phyloP scores from a whole-genome alignment of 2,888 invertebrate genomes.

The Chrysina gloriosa region DNA sequence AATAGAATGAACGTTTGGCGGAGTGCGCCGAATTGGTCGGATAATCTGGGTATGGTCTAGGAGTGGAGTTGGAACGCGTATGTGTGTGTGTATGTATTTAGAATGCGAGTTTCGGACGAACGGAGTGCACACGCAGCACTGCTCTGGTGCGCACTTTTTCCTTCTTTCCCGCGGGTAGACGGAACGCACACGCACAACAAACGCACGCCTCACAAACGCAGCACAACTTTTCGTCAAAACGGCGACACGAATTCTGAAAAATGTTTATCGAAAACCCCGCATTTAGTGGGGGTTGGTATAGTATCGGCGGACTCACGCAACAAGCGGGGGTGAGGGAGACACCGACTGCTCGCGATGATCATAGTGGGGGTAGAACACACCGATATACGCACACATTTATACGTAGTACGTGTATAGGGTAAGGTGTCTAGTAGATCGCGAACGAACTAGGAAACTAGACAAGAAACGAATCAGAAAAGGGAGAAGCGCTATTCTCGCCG shows the following conservation, averaged over 20 bases:
- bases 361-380: conserved; percentile 51
- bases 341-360: conserved; percentile 44
- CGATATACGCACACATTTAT: conserved; percentile 12
- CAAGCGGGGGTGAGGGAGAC: conserved; percentile 58
- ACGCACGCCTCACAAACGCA: conserved; percentile 53
- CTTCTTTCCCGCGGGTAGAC: background rate
- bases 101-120: too few species aligned
- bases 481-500: conserved; percentile 20
- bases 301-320: conserved; percentile 58
- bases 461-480: conserved; percentile 17
- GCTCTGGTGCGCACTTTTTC: conserved; percentile 14
- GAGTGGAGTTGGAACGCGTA: background rate
- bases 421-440: conserved; percentile 50
- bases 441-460: conserved; percentile 34
- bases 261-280: conserved; percentile 61
- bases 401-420: conserved; percentile 50
- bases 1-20: conserved; percentile 1
- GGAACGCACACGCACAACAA: conserved; percentile 53
- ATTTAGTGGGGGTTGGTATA: conserved; percentile 56
- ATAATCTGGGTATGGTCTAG: conserved; percentile 8
- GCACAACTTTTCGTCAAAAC: conserved; percentile 64
- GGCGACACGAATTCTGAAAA: conserved; percentile 64
- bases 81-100: too few species aligned
- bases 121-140: conserved; percentile 12
- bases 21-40: conserved; percentile 41